phyloP scores from a whole-genome alignment of 2,797 vertebrate genomes.

The Betta splendens region DNA sequence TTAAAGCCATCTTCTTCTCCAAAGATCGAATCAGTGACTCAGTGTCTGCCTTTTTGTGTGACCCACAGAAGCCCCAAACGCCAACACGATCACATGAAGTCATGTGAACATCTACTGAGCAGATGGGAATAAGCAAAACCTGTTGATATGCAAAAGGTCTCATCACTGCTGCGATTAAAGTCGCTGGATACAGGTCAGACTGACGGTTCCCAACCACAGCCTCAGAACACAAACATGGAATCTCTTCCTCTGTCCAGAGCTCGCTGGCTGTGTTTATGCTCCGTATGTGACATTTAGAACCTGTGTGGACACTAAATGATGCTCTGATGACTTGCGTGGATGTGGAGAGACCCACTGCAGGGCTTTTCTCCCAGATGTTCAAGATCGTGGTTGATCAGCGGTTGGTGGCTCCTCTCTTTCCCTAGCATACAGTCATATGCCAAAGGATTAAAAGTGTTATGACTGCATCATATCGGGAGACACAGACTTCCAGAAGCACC shows the following conservation, averaged over 20 bases:
- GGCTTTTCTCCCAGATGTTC: slow-evolving; percentile 8
- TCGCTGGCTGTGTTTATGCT: slow-evolving; percentile 5
- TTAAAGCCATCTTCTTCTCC: no score
- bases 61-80: slow-evolving; percentile 6
- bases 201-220: not conserved
- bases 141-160: slow-evolving; percentile 9
- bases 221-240: slow-evolving; percentile 2
- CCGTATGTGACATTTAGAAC: slow-evolving; percentile 14
- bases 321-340: slow-evolving; percentile 27
- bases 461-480: slow-evolving; percentile 30
- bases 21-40: no score
- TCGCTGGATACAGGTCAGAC: not conserved
- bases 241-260: slow-evolving; percentile 6
- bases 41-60: not conserved
- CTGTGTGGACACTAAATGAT: slow-evolving; percentile 1
- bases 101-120: not conserved
- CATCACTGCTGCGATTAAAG: not conserved
- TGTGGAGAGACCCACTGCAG: slow-evolving; percentile 5
- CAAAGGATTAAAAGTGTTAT: slow-evolving; percentile 66
- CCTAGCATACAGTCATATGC: slow-evolving; percentile 65
- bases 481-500: slow-evolving; percentile 30
- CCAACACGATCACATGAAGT: slow-evolving; percentile 5
- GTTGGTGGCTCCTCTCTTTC: slow-evolving; percentile 30
- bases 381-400: not conserved
- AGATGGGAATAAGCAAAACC: not conserved